Evolutionary conservation across 2,113 vertebrate genomes (phyloP).

Genomic region (Protobothrops flavoviridis): DNA sequence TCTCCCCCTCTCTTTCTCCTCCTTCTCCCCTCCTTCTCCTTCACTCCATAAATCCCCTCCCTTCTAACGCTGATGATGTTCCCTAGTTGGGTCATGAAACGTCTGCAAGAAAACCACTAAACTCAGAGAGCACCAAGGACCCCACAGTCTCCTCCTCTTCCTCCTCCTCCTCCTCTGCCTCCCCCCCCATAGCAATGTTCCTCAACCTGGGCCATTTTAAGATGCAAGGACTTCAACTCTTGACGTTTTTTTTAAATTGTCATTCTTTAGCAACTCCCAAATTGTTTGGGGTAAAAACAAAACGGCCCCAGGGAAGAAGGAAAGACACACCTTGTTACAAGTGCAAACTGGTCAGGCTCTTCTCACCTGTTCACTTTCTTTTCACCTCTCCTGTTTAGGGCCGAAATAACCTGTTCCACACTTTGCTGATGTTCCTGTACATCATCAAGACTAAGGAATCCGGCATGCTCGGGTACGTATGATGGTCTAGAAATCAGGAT

Average conservation of each 20-base stretch:
- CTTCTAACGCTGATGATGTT: background rate
- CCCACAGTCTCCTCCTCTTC: no score
- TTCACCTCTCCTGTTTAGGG: constrained; percentile 72
- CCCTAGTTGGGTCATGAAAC: background rate
- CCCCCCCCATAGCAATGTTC: background rate
- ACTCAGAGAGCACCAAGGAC: background rate
- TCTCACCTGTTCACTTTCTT: background rate
- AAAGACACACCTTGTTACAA: background rate
- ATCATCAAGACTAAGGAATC: constrained; percentile 96
- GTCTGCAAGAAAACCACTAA: background rate
- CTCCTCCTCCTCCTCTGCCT: no score
- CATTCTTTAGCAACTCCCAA: background rate
- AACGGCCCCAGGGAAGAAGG: background rate
- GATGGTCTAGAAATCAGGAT: fast-evolving
- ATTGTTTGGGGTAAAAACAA: background rate
- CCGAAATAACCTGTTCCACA: constrained; percentile 97
- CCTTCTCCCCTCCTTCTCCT: no score
- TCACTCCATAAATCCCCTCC: no score
- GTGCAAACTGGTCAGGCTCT: background rate
- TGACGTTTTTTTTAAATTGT: background rate
- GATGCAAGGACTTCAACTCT: background rate
- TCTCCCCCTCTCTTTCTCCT: fast-evolving
- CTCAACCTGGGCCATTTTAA: background rate
- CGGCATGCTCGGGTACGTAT: constrained; percentile 93
- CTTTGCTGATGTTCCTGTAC: constrained; percentile 94